Conservation (phyloP, 1,140 invertebrate species). For the Cylas formicarius region DNA sequence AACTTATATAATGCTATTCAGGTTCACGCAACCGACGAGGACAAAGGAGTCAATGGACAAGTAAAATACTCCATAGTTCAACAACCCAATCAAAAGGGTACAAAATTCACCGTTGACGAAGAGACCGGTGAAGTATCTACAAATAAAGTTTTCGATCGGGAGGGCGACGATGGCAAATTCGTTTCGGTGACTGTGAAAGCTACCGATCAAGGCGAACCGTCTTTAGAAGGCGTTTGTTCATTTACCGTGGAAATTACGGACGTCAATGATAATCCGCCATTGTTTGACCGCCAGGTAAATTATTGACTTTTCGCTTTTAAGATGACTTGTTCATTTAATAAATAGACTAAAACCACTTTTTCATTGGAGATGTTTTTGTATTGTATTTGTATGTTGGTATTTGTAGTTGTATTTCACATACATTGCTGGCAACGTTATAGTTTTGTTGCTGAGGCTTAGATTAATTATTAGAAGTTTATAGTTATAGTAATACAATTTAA, state of each 20-base stretch:
- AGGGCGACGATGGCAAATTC: slow-evolving; percentile 92
- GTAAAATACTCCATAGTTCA: slow-evolving; percentile 92
- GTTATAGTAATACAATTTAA: too few species aligned
- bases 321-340: background rate
- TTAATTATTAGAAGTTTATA: too few species aligned
- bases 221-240: slow-evolving; percentile 88
- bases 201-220: slow-evolving; percentile 92
- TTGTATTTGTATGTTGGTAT: too few species aligned
- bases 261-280: slow-evolving; percentile 87
- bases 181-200: slow-evolving; percentile 94
- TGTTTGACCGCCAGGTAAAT: slow-evolving; percentile 86
- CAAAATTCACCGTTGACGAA: slow-evolving; percentile 90
- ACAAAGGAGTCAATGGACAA: slow-evolving; percentile 90
- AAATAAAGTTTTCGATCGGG: slow-evolving; percentile 92
- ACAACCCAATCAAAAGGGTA: slow-evolving; percentile 92
- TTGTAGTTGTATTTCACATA: too few species aligned
- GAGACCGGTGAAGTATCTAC: slow-evolving; percentile 90
- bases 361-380: too few species aligned
- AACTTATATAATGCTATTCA: slow-evolving; percentile 8
- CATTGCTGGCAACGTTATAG: too few species aligned
- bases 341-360: background rate
- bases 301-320: background rate
- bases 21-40: slow-evolving; percentile 80
- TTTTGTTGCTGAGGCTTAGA: too few species aligned
- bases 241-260: slow-evolving; percentile 95